A percentile compares a stretch with the other conserved stretches of the same genome.
Evolutionary conservation across 2,113 vertebrate genomes (phyloP).

Genomic region (Mungos mungo): DNA sequence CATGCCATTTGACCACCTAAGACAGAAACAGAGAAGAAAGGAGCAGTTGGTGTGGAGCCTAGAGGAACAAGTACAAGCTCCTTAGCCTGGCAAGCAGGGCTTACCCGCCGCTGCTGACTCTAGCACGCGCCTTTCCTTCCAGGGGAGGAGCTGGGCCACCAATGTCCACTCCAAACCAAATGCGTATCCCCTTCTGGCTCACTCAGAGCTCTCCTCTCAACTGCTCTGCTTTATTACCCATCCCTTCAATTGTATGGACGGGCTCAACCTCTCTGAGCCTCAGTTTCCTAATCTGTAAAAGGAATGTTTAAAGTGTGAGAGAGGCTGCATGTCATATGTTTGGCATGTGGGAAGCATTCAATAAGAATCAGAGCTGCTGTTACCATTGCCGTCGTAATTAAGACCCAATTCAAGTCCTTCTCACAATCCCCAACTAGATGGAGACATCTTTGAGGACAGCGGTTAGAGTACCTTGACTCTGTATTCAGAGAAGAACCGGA

Average conservation of each 20-base stretch:
- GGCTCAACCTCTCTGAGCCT: background rate
- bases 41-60: background rate
- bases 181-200: background rate
- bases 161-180: background rate
- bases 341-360: background rate
- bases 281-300: background rate
- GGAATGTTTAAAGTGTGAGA: background rate
- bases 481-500: background rate
- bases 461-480: background rate
- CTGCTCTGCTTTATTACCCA: background rate
- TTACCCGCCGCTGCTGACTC: background rate
- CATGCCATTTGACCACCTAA: background rate
- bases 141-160: background rate
- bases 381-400: background rate
- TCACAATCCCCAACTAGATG: background rate
- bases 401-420: background rate
- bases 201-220: background rate
- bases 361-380: background rate
- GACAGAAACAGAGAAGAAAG: slow-evolving; percentile 22
- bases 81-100: background rate
- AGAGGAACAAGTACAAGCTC: background rate
- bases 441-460: background rate
- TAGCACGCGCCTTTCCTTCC: background rate
- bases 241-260: background rate
- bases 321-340: background rate